Evolutionary conservation across 2,113 vertebrate species (phyloP), one percentile per base, ranked within the genome.

Genomic region (Halcyon malimbica): DNA sequence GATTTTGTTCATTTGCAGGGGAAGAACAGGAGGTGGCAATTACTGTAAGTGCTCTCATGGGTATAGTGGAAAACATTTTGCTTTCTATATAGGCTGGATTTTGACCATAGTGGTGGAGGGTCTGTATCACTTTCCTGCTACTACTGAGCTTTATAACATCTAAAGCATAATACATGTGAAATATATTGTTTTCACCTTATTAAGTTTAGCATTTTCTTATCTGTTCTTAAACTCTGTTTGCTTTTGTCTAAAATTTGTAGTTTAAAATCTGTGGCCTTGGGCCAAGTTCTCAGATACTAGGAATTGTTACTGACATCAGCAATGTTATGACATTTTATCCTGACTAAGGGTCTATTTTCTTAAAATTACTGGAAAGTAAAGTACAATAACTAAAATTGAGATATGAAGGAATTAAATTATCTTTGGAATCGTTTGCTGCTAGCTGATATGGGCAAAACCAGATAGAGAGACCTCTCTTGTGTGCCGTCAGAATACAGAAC

Each of bases 351-450:
- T 60, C 42, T 67, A 51, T 87, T 77, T 59, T 69, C 59, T 74
- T 42, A 79, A 96, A 89, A 85, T 67, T 56, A 56, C 48, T 87
- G 20, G 39, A 46, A 90, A 95, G 16, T 51, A 37, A 91, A 89
- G 57, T 67, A 85, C 59, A 67, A 76, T 86, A 92, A 82, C 81
- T 89, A 92, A 92, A 86, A 92, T 77, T 71, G 35, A 78, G 60
- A 56, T 73, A 79, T 25, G 37, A 86, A 79, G 35, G 23, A 84
- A 63, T 68, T 46, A 83, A 87, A 37, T 68, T 89, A 63, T 87
- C 74, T 93, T 76, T 93, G 51, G 64, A 87, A 94, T 91, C 26
- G 75, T 85, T 93, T 93, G 83, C 33, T 89, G 83, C 39, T 71
- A 73, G 39, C 39, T 87, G 35, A 91, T 94, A 78, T 11, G 33